Base-by-base conservation (phyloP, 2,113 vertebrate species). In the Riparia riparia region DNA sequence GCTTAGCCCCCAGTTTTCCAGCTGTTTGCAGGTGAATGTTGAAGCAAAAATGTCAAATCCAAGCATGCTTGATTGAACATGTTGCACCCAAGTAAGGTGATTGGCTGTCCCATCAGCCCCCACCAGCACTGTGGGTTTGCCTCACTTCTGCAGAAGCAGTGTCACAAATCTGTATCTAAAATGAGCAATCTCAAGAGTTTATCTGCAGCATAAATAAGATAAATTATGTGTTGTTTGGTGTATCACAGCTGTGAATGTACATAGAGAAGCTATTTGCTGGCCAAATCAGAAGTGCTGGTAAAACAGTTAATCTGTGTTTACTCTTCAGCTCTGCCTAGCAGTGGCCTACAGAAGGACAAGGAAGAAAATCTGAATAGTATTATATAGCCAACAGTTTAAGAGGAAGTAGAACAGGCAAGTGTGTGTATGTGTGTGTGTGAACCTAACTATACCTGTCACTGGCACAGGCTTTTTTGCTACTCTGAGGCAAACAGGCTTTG, bases 401-500 rank as follows among this genome's bases (percentile, higher is more conserved):
- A 56, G 74, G 89, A 89, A 82, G 18, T 63, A 63, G 68, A 93
- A 71, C 31, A 93, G 82, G 85, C 34, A 69, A 44, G 44, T 87
- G 34, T 32, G 42, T 51, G 17, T 32, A 15, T 44, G 26, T 49
- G 9, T 68, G 37, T 86, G 50, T 92, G 74, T 76, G 73, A 71
- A 92, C 60, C 51, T 65, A 79, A 84, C 50, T 54, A 37, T 73
- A 34, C 60, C 80, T 91, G 77, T 83, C 88, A 82, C 42, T 90
- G 72, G 78, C 12, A 6, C 29, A 60, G 85, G 34, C 28, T 49
- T 90, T 91, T 85, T 60, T 87, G 32, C 72, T 95, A 7, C 94
- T 92, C 91, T 65, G 85, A 94, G 92, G 80, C 64, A 95, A 91
- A 92, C 49, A 76, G 61, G 53, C 61, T 96, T 95, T 82, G 93